Conservation (phyloP, 1,140 invertebrate species). For the Rhagoletis zephyria region DNA sequence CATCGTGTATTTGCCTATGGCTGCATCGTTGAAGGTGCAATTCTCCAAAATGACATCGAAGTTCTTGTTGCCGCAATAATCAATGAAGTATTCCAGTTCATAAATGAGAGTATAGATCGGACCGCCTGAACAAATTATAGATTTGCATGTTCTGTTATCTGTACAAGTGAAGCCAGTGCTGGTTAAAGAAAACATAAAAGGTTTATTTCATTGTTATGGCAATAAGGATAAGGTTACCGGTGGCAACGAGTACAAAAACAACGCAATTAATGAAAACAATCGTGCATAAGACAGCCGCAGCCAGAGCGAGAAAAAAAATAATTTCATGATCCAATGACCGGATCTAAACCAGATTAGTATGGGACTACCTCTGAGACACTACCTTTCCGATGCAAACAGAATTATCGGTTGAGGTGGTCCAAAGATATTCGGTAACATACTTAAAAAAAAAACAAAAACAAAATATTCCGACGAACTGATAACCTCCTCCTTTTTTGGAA, state of each 20-base stretch:
- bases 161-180: background rate
- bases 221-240: background rate
- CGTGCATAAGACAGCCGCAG: too few relatives aligned
- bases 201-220: background rate
- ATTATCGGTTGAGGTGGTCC: too few relatives aligned
- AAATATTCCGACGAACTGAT: too few relatives aligned
- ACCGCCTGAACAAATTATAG: conserved; percentile 23
- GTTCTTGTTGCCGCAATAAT: background rate
- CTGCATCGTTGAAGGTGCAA: conserved; percentile 25
- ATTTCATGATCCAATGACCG: too few relatives aligned
- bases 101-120: background rate
- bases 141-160: background rate
- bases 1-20: background rate
- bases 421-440: too few relatives aligned
- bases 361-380: too few relatives aligned
- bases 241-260: background rate
- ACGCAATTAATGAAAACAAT: too few relatives aligned
- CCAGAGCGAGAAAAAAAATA: too few relatives aligned
- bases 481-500: too few relatives aligned
- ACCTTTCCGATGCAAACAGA: too few relatives aligned
- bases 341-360: too few relatives aligned
- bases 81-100: conserved; percentile 12
- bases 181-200: background rate
- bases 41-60: conserved; percentile 37
- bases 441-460: too few relatives aligned